Percentiles rank a stretch among this genome's conserved stretches.
Evolutionary conservation across 1,140 invertebrate genomes (phyloP).

Genomic region (Camponotus vicinus): DNA sequence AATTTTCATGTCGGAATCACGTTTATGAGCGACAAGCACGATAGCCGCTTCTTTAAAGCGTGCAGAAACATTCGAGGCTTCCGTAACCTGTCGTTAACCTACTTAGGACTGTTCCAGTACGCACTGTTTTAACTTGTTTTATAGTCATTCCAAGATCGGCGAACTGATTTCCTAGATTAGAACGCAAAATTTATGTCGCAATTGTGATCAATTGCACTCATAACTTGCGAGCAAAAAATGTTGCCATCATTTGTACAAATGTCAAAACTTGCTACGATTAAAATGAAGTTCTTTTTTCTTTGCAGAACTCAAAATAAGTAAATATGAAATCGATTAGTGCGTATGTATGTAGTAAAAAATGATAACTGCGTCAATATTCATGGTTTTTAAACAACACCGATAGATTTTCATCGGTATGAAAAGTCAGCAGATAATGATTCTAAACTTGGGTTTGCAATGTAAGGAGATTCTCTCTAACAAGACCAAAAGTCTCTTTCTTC

Average conservation of each 20-base stretch:
- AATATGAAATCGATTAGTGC: background rate
- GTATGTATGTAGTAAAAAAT: background rate
- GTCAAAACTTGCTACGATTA: background rate
- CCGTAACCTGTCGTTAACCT: constrained; percentile 71
- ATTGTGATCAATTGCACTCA: constrained; percentile 37
- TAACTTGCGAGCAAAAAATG: constrained; percentile 12
- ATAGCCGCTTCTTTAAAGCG: constrained; percentile 30
- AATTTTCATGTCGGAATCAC: constrained; percentile 12
- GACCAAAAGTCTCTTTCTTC: background rate
- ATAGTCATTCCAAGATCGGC: constrained; percentile 42
- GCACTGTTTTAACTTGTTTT: constrained; percentile 41
- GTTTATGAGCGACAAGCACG: constrained; percentile 9
- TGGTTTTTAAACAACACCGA: background rate
- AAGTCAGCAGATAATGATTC: background rate
- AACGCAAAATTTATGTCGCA: constrained; percentile 23
- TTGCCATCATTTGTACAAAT: background rate
- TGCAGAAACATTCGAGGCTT: constrained; percentile 67
- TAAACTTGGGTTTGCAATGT: background rate
- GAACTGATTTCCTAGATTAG: constrained; percentile 61
- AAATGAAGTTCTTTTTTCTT: background rate
- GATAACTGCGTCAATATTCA: background rate
- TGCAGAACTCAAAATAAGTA: background rate
- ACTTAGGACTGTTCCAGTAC: constrained; percentile 67
- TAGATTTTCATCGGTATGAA: background rate
- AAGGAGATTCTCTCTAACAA: background rate